Evolutionary conservation across 2,797 vertebrate species (phyloP).

Genomic region (Prionace glauca): DNA sequence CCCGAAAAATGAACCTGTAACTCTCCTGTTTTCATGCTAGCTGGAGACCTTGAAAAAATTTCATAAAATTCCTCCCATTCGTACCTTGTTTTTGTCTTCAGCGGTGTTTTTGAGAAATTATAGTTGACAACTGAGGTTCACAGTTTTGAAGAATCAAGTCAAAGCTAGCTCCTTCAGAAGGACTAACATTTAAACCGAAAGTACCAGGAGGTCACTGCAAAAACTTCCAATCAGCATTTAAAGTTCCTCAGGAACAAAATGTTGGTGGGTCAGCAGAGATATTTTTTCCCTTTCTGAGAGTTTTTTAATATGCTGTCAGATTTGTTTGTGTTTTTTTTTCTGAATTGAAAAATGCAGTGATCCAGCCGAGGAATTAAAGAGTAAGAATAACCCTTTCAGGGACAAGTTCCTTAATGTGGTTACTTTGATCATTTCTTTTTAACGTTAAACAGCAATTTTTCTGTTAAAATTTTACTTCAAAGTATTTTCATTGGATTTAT

Average conservation of each 20-base stretch:
- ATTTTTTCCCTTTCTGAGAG: not conserved
- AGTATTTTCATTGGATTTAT: conserved; percentile 17
- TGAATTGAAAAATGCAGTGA: not conserved
- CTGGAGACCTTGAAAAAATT: no score
- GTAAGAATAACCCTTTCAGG: not conserved
- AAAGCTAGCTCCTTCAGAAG: not conserved
- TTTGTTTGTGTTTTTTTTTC: not conserved
- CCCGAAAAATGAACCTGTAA: no score
- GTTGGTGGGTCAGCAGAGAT: not conserved
- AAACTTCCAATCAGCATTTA: not conserved
- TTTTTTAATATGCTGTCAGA: not conserved
- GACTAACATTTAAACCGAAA: not conserved
- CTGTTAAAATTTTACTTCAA: not conserved
- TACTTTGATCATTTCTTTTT: not conserved
- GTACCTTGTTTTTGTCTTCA: not conserved
- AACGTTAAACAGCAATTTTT: not conserved
- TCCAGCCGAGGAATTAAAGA: not conserved
- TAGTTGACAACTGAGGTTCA: not conserved
- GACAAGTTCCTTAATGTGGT: conserved; percentile 12
- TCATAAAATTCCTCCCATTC: no score
- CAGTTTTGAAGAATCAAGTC: conserved; percentile 1
- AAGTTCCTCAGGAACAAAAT: not conserved
- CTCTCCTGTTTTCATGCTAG: no score
- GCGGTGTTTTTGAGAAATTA: not conserved
- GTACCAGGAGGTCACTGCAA: not conserved